Conservation (phyloP, 2,797 vertebrate species). For the Leptodactylus fallax region DNA sequence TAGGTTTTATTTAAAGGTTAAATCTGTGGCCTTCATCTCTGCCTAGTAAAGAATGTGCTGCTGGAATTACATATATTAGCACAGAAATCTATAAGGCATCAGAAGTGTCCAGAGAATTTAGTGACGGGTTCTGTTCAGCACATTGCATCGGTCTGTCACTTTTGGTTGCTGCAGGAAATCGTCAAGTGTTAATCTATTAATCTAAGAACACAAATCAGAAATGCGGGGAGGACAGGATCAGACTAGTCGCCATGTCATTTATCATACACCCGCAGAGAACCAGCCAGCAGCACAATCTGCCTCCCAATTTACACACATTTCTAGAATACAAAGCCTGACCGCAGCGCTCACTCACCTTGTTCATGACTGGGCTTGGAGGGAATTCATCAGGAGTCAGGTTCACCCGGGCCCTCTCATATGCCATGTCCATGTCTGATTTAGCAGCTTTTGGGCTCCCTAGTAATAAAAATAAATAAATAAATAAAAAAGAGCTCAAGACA, state of each 20-base stretch:
- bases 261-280: neutral
- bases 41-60: no score
- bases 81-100: no score
- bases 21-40: no score
- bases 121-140: neutral
- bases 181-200: neutral
- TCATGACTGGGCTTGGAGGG: constrained; percentile 70
- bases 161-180: no score
- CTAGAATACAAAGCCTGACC: neutral
- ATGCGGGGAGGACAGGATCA: neutral
- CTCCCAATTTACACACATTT: neutral
- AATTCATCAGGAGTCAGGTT: constrained; percentile 74
- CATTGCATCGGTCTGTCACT: neutral
- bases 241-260: neutral
- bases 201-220: neutral
- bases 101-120: neutral
- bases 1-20: no score
- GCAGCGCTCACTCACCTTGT: constrained; percentile 78
- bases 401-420: constrained; percentile 76
- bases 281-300: neutral
- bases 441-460: constrained; percentile 63
- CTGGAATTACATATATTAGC: no score
- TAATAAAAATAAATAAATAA: neutral
- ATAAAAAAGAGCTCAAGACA: neutral
- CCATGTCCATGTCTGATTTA: constrained; percentile 75